Base-by-base conservation (phyloP, 2,888 invertebrate genomes). In the Sceliomorpha sp. region DNA sequence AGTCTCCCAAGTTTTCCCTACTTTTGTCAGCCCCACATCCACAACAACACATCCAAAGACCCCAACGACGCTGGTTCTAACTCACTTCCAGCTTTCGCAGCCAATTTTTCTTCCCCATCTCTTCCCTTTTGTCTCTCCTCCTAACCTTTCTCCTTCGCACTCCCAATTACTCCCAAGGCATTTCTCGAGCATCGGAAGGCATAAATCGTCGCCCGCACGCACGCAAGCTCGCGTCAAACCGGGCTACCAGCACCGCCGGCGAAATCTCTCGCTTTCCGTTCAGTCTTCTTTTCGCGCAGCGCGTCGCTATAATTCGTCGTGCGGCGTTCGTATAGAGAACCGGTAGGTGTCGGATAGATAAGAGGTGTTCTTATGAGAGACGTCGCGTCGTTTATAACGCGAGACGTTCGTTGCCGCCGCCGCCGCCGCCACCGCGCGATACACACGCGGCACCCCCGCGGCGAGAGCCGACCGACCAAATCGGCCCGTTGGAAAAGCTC, bases 161-260 rank as follows among this genome's bases (percentile, higher is more conserved):
- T 53, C 45, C 39, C 39, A 53, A 47, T 62, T 53, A 53, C 53
- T 53, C 53, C 40, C 24, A 31, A 37, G 53, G 53, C 47, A 47
- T 53, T 53, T 53, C 32, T 39, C 27, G 15, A 17, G 34, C 45
- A 36, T 62, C 51, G 45, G 60, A 62, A 51, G 62, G 29, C 53
- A 53, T 62, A 62, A 62, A 62, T 62, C 62, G 53, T 31, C 26
- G 27, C 10, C 32, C 44, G 48, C 44, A 51, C 50, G 62, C 53
- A 62, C 62, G 62, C 62, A 45, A 50, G 15, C 45, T 29, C 17
- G 20, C 39, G n/a, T 48, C 32, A 26, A 26, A 10, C 34, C 24
- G 24, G 26, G 17, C 40, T 59, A 39, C 51, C 37, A 62, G 13
- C 51, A 45, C 62, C 39, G 47, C 47, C 48, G 53, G 53, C 62